A percentile compares a stretch with the other conserved stretches of the same genome.
Evolutionary conservation across 2,113 vertebrate genomes (phyloP).

Genomic region (Phainopepla nitens): DNA sequence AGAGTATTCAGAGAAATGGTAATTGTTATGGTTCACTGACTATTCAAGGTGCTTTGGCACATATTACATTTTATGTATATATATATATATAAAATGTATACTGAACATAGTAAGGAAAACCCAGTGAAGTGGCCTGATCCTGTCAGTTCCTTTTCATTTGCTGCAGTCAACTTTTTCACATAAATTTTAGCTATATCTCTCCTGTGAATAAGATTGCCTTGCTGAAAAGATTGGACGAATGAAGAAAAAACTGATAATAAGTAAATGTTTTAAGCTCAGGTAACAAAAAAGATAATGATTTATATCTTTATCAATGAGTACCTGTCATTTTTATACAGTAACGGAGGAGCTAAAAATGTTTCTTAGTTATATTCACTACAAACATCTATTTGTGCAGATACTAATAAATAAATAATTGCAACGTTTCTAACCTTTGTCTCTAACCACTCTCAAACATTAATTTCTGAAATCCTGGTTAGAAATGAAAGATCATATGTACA

Average conservation of each 20-base stretch:
- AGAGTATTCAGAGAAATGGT: slow-evolving; percentile 31
- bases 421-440: neutral
- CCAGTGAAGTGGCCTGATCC: slow-evolving; percentile 55
- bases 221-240: slow-evolving; percentile 2
- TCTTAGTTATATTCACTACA: neutral
- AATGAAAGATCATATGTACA: neutral
- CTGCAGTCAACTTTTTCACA: neutral
- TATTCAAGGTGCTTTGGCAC: slow-evolving; percentile 58
- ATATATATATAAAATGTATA: too few species aligned
- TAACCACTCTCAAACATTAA: neutral
- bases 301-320: neutral
- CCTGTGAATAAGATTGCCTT: neutral
- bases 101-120: slow-evolving; percentile 48
- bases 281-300: neutral
- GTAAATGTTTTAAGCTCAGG: neutral
- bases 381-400: neutral
- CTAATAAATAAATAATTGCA: neutral
- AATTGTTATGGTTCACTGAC: slow-evolving; percentile 54
- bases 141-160: slow-evolving; percentile 61
- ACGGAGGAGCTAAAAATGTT: neutral
- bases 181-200: neutral
- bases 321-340: neutral
- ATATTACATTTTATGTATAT: slow-evolving; percentile 38
- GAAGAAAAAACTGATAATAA: neutral
- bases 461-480: neutral